Conservation (phyloP, 2,113 vertebrate species). For the Scophthalmus maximus region DNA sequence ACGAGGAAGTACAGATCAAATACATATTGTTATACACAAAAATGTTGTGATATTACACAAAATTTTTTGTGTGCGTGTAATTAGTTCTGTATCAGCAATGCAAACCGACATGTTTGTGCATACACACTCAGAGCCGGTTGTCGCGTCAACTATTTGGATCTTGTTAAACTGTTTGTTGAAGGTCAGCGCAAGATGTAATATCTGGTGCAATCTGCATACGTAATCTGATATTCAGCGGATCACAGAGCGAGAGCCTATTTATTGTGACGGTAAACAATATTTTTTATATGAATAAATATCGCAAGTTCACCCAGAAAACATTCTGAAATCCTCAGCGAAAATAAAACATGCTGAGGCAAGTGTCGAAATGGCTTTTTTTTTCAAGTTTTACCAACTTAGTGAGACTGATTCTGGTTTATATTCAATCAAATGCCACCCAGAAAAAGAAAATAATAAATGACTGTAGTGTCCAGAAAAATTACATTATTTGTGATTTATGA, state of each 20-base stretch:
- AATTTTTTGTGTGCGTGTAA: background rate
- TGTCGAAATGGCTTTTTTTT: too few relatives aligned
- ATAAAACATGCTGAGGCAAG: too few relatives aligned
- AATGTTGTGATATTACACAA: background rate
- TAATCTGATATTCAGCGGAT: background rate
- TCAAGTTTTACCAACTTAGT: too few relatives aligned
- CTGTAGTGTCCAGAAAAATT: background rate
- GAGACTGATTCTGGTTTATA: too few relatives aligned
- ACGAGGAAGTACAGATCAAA: too few relatives aligned
- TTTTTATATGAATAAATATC: too few relatives aligned
- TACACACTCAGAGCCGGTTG: background rate
- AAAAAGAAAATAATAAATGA: too few relatives aligned
- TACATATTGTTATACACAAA: background rate
- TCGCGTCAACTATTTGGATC: background rate
- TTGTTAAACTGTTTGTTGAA: slow-evolving; percentile 8
- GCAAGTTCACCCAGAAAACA: too few relatives aligned
- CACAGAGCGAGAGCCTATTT: background rate
- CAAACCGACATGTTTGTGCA: slow-evolving; percentile 20
- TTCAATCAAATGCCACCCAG: too few relatives aligned
- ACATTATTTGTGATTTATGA: too few relatives aligned
- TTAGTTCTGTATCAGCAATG: slow-evolving; percentile 12
- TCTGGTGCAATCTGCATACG: slow-evolving; percentile 1
- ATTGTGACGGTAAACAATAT: too few relatives aligned
- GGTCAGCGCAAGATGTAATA: slow-evolving; percentile 8
- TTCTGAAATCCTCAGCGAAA: too few relatives aligned